These are phyloP conservation scores for Morus bassanus DNA, from an alignment of 2,797 vertebrate species.

Conservation along the genomic window DNA sequence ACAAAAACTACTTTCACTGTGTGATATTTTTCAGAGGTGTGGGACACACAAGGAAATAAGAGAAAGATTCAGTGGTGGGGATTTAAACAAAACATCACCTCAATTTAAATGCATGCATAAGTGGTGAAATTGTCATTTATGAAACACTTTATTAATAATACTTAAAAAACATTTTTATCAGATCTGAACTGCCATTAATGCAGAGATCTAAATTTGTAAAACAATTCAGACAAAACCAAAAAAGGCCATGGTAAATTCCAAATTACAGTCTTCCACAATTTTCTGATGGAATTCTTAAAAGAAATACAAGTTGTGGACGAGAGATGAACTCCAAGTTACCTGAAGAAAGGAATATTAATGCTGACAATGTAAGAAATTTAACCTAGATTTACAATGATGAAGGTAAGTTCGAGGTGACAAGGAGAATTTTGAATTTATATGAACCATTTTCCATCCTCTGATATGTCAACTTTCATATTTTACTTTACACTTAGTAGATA, in stretches of 20 bases:
- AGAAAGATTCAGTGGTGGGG: neutral
- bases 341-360: neutral
- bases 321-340: neutral
- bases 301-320: neutral
- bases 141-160: neutral
- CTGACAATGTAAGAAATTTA: neutral
- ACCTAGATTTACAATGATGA: neutral
- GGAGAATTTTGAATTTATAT: neutral
- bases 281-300: neutral
- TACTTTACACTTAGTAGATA: neutral
- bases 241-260: neutral
- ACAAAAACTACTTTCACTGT: neutral
- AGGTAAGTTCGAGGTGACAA: neutral
- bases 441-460: neutral
- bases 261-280: neutral
- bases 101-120: neutral
- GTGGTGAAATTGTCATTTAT: neutral
- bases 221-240: neutral
- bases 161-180: neutral
- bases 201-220: neutral
- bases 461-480: neutral
- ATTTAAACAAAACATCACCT: neutral
- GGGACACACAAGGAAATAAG: neutral
- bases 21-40: neutral
- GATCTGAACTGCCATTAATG: neutral